Conservation (phyloP, 2,888 invertebrate species). For the Hofmannophila pseudospretella region DNA sequence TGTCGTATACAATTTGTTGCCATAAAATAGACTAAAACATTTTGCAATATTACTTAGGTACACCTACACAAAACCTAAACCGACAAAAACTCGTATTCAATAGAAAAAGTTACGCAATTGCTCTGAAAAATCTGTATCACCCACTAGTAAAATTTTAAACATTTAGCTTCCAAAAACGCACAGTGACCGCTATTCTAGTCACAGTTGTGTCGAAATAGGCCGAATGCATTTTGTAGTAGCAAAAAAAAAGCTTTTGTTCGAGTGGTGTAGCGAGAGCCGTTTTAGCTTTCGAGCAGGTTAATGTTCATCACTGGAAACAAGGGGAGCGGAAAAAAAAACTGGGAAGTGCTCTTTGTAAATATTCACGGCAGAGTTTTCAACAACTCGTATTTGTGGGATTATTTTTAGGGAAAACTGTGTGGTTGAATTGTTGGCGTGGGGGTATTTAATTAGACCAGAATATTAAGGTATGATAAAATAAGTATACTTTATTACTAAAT, state of each 20-base stretch:
- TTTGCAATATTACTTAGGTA: no score
- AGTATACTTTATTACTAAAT: no score
- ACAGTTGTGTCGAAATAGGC: conserved; percentile 27
- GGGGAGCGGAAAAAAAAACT: conserved; percentile 23
- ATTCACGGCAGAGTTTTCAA: conserved; percentile 14
- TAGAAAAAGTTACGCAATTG: no score
- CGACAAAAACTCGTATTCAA: no score
- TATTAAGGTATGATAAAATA: no score
- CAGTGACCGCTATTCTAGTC: conserved; percentile 14
- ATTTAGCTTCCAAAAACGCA: neutral
- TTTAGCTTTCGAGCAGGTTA: conserved; percentile 52
- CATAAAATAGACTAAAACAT: no score
- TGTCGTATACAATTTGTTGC: no score
- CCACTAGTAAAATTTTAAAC: no score
- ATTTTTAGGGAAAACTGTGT: neutral
- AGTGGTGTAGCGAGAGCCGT: conserved; percentile 32
- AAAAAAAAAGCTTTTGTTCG: conserved; percentile 44
- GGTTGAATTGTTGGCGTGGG: no score
- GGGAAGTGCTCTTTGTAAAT: conserved; percentile 32
- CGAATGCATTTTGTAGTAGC: conserved; percentile 32
- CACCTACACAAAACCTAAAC: no score
- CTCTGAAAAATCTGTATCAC: no score
- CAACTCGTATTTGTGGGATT: conserved; percentile 9
- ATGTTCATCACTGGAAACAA: conserved; percentile 45
- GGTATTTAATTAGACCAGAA: no score